Evolutionary conservation across 2,797 vertebrate genomes (phyloP).

Genomic region (Catostomus latipinnis): DNA sequence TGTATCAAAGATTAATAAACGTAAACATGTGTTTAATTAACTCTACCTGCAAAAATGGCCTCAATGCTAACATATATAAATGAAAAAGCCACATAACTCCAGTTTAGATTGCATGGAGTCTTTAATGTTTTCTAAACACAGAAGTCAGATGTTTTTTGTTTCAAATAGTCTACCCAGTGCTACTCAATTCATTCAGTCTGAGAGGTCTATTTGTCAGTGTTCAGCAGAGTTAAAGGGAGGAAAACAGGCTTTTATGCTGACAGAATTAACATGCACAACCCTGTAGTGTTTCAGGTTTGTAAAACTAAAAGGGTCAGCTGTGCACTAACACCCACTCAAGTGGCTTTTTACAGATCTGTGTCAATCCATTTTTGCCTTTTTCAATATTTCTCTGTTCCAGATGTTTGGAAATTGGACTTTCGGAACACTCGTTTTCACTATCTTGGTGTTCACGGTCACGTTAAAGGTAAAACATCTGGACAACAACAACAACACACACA

Average conservation of each 20-base stretch:
- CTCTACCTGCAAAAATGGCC: no score
- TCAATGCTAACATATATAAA: no score
- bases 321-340: neutral
- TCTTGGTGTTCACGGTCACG: conserved; percentile 94
- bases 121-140: no score
- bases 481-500: conserved; percentile 5
- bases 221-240: no score
- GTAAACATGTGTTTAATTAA: no score
- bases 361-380: conserved; percentile 46
- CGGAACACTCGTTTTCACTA: conserved; percentile 94
- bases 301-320: neutral
- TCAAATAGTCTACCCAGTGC: no score
- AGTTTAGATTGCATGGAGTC: no score
- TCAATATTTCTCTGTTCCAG: conserved; percentile 69
- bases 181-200: no score
- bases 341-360: neutral
- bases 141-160: no score
- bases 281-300: neutral
- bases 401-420: conserved; percentile 99
- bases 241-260: neutral
- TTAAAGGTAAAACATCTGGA: conserved; percentile 84
- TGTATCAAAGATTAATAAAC: no score
- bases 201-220: no score
- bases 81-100: no score
- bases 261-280: neutral